Evolutionary conservation across 2,113 vertebrate species (phyloP), one percentile per base, ranked within the genome.

Genomic region (Boleophthalmus pectinirostris): DNA sequence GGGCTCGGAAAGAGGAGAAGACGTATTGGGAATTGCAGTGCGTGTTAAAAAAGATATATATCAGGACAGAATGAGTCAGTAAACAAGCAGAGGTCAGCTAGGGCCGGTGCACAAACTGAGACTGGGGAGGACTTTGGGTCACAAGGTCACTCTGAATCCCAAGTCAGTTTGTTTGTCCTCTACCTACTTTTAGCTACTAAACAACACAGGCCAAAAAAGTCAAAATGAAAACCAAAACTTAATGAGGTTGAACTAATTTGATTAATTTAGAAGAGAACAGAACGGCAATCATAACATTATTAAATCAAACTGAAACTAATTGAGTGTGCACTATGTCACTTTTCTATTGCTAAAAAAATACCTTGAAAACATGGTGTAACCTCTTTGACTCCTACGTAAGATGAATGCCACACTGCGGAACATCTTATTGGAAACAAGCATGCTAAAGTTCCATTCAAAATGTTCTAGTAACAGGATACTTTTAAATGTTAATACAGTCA

Each of bases 81-180:
- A 38, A 71, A 25, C 21, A 47, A 47, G 23, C 38, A 24, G 38
- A 66, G 45, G 23, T 38, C 61, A 64, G 33, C n/a, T 3, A 46
- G 65, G 16, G 29, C 9, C 20, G 5, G 33, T 20, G 5, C 33
- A 38, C 61, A 21, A 18, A n/a, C 15, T 23, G 45, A 57, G 58
- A 69, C 25, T 70, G 33, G 35, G 21, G 53, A 71, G 15, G 3
- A 51, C 15, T 46, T 77, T 11, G 65, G 67, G 45, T 74, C 46
- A 9, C 43, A 15, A 43, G 23, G 45, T 46, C 53, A 24, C 66
- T 61, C 38, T 70, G 54, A 73, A 53, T 74, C 54, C 57, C 67
- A 15, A 21, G 53, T 49, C 35, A 58, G n/a, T 25, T 58, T 15
- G 25, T 58, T 35, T 43, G 46, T 25, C 45, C 64, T 64, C 61